Conservation (phyloP, 2,797 vertebrate species). For the Pelodytes ibericus region DNA sequence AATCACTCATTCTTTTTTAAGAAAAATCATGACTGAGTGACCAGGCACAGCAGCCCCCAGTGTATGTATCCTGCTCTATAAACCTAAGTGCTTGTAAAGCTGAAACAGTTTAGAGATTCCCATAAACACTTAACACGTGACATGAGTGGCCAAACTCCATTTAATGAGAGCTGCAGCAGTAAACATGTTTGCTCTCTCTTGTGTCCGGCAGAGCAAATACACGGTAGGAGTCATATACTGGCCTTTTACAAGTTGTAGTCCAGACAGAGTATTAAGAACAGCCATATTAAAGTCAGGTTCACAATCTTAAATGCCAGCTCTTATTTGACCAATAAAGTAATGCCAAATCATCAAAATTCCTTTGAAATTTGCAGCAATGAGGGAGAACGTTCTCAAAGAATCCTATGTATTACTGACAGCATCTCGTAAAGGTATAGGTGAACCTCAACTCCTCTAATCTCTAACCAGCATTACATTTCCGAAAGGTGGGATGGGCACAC, state of each 20-base stretch:
- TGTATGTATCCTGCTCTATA: slow-evolving; percentile 31
- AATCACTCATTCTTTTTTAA: slow-evolving; percentile 33
- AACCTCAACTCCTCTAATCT: too few species aligned
- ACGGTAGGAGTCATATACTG: neutral
- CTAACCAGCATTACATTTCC: too few species aligned
- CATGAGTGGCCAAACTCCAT: slow-evolving; percentile 33
- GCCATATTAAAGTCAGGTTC: neutral
- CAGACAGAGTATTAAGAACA: slow-evolving; percentile 1
- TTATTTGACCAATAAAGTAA: neutral
- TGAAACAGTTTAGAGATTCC: slow-evolving; percentile 34
- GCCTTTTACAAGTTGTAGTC: slow-evolving; percentile 2
- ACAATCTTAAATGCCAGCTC: neutral
- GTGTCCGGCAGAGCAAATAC: slow-evolving; percentile 3
- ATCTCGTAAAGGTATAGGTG: too few species aligned
- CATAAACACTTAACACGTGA: slow-evolving; percentile 49
- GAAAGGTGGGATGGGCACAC: too few species aligned
- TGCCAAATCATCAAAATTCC: too few species aligned
- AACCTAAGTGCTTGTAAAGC: slow-evolving; percentile 53
- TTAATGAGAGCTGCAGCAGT: slow-evolving; percentile 14
- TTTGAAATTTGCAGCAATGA: too few species aligned
- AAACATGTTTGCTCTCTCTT: slow-evolving; percentile 26
- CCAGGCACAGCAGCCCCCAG: slow-evolving; percentile 19
- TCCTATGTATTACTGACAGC: too few species aligned
- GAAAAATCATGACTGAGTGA: slow-evolving; percentile 42
- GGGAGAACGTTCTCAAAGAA: too few species aligned